Conservation (phyloP, 2,797 vertebrate genomes). For the Otolemur crassicaudatus region DNA sequence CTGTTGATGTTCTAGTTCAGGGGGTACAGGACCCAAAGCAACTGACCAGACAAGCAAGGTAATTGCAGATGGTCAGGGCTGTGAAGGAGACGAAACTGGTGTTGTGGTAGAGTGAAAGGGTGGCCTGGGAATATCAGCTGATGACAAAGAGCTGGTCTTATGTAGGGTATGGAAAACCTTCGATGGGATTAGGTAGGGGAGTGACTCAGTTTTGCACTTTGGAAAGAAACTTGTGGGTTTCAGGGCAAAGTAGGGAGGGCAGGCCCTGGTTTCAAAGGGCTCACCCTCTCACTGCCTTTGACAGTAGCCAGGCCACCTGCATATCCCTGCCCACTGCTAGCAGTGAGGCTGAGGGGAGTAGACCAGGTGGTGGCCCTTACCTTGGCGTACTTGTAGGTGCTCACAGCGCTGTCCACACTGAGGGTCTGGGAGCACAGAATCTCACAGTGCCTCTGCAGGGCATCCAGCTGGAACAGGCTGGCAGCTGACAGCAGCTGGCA, state of each 20-base stretch:
- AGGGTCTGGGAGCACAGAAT: constrained; percentile 94
- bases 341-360: background rate
- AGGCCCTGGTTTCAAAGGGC: background rate
- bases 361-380: constrained; percentile 82
- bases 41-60: background rate
- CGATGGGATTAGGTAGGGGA: background rate
- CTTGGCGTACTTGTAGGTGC: constrained; percentile 96
- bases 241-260: too few relatives aligned
- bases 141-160: background rate
- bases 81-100: background rate
- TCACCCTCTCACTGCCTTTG: background rate
- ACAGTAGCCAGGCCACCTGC: background rate
- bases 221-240: background rate
- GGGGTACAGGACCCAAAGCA: background rate
- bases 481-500: constrained; percentile 94
- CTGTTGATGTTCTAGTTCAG: background rate
- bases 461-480: constrained; percentile 94
- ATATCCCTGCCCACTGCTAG: background rate
- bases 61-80: fast-evolving
- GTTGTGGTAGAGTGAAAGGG: too few relatives aligned
- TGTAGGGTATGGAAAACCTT: background rate
- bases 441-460: constrained; percentile 96
- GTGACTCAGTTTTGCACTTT: background rate
- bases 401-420: constrained; percentile 93
- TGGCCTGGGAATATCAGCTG: background rate